A percentile compares a stretch with the other conserved stretches of the same genome.
Conservation (phyloP, 2,888 invertebrate species). For the Actias luna region DNA sequence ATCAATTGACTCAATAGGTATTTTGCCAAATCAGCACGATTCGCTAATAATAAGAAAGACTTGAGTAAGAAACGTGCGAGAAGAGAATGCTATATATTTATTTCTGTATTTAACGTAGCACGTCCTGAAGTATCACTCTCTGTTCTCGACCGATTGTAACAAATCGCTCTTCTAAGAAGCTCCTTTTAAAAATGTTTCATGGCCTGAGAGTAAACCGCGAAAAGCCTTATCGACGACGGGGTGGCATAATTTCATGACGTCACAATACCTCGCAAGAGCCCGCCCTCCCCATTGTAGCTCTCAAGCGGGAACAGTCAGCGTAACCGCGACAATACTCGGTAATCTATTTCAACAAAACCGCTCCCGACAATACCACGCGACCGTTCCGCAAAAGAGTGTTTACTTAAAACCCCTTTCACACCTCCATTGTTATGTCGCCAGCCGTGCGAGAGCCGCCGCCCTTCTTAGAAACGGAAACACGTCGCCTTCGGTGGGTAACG, state of each 20-base stretch:
- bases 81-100: no score
- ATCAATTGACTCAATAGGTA: no score
- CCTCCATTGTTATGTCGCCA: slow-evolving; percentile 69
- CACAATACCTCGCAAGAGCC: slow-evolving; percentile 27
- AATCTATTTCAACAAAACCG: slow-evolving; percentile 75
- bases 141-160: no score
- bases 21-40: no score
- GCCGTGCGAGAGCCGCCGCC: slow-evolving; percentile 38
- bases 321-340: slow-evolving; percentile 62
- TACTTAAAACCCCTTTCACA: slow-evolving; percentile 79
- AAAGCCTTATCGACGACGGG: not conserved
- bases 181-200: no score
- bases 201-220: not conserved
- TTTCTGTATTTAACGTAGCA: no score
- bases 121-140: no score
- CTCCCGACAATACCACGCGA: slow-evolving; percentile 63
- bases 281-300: slow-evolving; percentile 35
- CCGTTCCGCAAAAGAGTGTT: slow-evolving; percentile 75
- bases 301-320: slow-evolving; percentile 39
- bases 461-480: not conserved
- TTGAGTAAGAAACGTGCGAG: no score
- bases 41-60: no score
- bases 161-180: no score
- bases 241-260: slow-evolving; percentile 11
- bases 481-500: not conserved